phyloP scores from a whole-genome alignment of 2,113 vertebrate species.

The Phaethon lepturus region DNA sequence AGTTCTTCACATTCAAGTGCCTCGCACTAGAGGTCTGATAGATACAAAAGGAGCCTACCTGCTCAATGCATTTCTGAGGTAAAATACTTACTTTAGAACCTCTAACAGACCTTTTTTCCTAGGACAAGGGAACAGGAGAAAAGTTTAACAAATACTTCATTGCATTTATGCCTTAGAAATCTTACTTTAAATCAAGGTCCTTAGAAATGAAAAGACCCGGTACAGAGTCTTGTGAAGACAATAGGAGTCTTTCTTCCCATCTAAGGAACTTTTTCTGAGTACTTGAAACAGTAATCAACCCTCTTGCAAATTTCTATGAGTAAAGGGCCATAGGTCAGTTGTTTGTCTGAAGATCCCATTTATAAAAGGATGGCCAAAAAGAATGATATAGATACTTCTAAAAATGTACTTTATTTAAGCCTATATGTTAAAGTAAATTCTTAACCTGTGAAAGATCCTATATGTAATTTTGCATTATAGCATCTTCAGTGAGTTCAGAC shows the following conservation, averaged over 20 bases:
- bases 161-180: background rate
- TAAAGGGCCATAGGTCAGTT: background rate
- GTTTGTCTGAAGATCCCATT: background rate
- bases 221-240: background rate
- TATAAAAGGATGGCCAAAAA: background rate
- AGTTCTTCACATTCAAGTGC: background rate
- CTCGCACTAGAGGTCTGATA: background rate
- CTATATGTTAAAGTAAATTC: constrained; percentile 21
- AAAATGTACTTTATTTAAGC: constrained; percentile 25
- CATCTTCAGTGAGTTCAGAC: background rate
- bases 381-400: background rate
- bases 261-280: background rate
- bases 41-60: background rate
- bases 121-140: background rate
- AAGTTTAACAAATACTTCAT: background rate
- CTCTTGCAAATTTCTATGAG: background rate
- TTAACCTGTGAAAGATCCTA: constrained; percentile 15
- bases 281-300: background rate
- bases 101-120: background rate
- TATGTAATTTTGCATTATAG: background rate
- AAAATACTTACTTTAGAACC: background rate
- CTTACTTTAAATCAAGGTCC: background rate
- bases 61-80: background rate
- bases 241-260: background rate
- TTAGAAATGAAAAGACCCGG: background rate